A percentile compares a stretch with the other conserved stretches of the same genome.
These are phyloP conservation scores for Epicampocera succincta DNA, from an alignment of 2,888 invertebrate species.

Conservation along the genomic window DNA sequence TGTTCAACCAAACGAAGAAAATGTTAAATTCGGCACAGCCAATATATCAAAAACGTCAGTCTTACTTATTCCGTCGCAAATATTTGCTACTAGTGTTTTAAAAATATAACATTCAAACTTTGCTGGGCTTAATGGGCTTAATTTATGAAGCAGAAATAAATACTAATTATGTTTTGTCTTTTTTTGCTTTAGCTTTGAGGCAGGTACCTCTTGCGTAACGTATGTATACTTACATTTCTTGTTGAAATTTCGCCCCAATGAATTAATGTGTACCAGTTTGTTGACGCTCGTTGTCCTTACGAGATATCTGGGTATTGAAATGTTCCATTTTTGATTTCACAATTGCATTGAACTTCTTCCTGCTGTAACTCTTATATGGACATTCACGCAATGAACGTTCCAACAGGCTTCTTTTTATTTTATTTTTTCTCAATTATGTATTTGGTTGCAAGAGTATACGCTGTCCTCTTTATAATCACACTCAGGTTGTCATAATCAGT, in stretches of 20 bases:
- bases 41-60: too few species aligned
- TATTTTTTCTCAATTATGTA: slow-evolving; percentile 96
- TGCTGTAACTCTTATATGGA: slow-evolving; percentile 88
- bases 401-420: slow-evolving; percentile 91
- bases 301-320: slow-evolving; percentile 95
- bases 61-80: too few species aligned
- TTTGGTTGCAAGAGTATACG: slow-evolving; percentile 94
- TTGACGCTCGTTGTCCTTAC: slow-evolving; percentile 97
- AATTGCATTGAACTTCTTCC: slow-evolving; percentile 83
- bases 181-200: too few species aligned
- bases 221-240: slow-evolving; percentile 67
- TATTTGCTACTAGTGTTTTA: too few species aligned
- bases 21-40: too few species aligned
- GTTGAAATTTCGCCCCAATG: slow-evolving; percentile 91
- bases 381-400: too few species aligned
- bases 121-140: too few species aligned
- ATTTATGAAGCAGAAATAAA: too few species aligned
- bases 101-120: too few species aligned
- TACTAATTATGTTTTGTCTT: too few species aligned
- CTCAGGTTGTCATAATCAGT: slow-evolving; percentile 97
- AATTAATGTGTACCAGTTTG: slow-evolving; percentile 97
- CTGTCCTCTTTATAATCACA: slow-evolving; percentile 94
- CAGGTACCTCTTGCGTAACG: too few species aligned
- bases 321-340: slow-evolving; percentile 91
- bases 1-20: too few species aligned